Conservation (phyloP, 2,888 invertebrate genomes). For the Acronicta leporina region DNA sequence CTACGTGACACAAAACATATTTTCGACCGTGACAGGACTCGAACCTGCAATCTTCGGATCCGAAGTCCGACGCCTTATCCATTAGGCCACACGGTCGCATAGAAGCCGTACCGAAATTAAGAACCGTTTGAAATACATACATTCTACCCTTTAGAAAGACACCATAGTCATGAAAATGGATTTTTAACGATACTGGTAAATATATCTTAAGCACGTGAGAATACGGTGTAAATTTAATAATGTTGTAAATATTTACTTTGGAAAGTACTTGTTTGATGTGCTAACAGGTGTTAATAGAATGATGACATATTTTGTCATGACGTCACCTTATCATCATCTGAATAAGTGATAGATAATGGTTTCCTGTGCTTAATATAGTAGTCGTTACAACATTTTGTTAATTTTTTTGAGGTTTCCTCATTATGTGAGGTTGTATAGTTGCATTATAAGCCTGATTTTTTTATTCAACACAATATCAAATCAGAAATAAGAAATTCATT, state of each 20-base stretch:
- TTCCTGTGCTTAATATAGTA: not conserved
- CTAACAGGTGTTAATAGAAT: not conserved
- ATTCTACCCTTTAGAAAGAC: constrained; percentile 17
- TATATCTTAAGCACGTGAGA: rapidly evolving
- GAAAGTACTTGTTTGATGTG: not conserved
- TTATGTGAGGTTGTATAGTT: no score
- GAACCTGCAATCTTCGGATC: constrained; percentile 93
- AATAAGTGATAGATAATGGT: not conserved
- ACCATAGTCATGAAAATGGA: not conserved
- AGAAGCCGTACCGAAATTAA: constrained; percentile 38
- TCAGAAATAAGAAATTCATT: no score
- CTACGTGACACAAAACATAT: not conserved
- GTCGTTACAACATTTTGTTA: no score
- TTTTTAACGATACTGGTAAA: not conserved
- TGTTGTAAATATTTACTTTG: not conserved
- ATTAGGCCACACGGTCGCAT: constrained; percentile 91
- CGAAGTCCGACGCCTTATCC: constrained; percentile 93
- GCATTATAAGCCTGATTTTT: no score
- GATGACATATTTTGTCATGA: constrained; percentile 3
- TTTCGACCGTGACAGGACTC: constrained; percentile 92
- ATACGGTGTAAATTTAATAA: constrained; percentile 25
- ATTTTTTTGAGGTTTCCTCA: no score
- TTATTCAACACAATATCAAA: no score
- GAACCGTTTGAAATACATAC: not conserved
- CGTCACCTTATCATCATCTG: not conserved